Evolutionary conservation across 2,113 vertebrate genomes (phyloP).

Genomic region (Aptenodytes forsteri): DNA sequence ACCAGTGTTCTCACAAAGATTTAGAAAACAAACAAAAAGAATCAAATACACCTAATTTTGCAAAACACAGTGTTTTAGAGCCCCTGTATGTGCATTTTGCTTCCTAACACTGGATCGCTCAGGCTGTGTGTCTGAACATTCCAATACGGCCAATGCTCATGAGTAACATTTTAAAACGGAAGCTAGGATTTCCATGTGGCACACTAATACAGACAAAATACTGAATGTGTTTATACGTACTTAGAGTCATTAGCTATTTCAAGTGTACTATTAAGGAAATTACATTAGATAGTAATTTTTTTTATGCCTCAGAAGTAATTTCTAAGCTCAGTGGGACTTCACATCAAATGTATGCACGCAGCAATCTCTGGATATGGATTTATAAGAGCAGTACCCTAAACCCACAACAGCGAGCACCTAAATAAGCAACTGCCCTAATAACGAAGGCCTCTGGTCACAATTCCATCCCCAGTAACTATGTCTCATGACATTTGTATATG

Average conservation of each 20-base stretch:
- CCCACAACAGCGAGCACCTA: neutral
- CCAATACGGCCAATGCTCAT: fast-evolving
- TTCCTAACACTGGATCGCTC: neutral
- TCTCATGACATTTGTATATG: neutral
- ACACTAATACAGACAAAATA: neutral
- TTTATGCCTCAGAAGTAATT: neutral
- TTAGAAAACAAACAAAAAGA: neutral
- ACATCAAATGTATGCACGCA: neutral
- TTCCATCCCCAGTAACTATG: neutral
- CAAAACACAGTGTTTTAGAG: neutral
- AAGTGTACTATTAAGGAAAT: neutral
- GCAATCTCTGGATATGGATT: neutral
- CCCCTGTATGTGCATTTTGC: neutral
- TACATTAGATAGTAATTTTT: neutral
- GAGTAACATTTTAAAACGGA: neutral
- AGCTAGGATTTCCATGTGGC: neutral
- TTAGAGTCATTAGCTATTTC: neutral
- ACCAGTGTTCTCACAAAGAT: neutral
- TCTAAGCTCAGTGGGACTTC: neutral
- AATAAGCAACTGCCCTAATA: neutral
- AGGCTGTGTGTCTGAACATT: fast-evolving
- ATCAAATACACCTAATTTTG: neutral
- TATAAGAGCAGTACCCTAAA: neutral
- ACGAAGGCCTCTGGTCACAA: neutral
- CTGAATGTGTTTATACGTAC: neutral